Evolutionary conservation across 2,797 vertebrate species (phyloP).

Genomic region (Scleropages formosus): DNA sequence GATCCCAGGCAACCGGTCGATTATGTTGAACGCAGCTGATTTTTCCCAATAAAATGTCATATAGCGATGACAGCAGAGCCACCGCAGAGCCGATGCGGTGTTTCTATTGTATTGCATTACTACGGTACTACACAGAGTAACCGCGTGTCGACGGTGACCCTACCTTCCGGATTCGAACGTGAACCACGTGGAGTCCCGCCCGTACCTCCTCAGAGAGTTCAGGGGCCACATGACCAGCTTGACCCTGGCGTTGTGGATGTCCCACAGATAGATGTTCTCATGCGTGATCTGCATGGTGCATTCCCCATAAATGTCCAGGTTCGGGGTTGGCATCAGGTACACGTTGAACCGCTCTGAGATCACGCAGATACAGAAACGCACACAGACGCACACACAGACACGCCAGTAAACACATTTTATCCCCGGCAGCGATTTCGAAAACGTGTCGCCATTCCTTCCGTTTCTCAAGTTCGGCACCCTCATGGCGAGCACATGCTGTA

Average conservation of each 20-base stretch:
- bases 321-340: constrained; percentile 96
- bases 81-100: too few relatives aligned
- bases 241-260: constrained; percentile 95
- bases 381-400: constrained; percentile 28
- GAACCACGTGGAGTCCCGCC: constrained; percentile 96
- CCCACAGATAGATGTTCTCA: constrained; percentile 99
- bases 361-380: constrained; percentile 30
- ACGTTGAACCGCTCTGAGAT: constrained; percentile 93
- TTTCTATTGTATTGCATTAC: too few relatives aligned
- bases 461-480: background rate
- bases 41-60: background rate
- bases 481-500: background rate
- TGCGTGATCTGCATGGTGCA: constrained; percentile 99
- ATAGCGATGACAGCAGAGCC: too few relatives aligned
- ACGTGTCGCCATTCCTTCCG: too few relatives aligned
- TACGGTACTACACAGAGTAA: constrained; percentile 28
- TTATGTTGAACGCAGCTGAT: background rate
- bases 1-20: background rate
- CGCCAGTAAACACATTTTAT: background rate
- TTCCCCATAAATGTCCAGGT: constrained; percentile 98
- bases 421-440: too few relatives aligned
- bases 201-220: constrained; percentile 91
- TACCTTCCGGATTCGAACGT: constrained; percentile 98
- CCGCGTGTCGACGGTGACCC: constrained; percentile 40
- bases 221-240: constrained; percentile 98